Percentiles rank a stretch among this genome's conserved stretches.
Conservation (phyloP, 1,140 invertebrate species). For the Antheraea mylitta region DNA sequence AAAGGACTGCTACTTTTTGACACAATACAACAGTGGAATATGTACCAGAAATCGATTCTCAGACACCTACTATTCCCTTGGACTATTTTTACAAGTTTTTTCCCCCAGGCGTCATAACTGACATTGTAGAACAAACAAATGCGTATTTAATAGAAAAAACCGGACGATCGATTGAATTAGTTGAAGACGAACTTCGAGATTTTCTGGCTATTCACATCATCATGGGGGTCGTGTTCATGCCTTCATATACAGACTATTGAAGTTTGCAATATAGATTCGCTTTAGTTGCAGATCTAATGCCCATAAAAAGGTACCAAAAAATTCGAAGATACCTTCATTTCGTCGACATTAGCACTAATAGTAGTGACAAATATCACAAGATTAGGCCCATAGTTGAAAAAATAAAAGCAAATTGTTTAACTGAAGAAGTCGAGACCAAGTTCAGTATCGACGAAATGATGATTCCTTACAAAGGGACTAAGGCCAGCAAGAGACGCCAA, state of each 20-base stretch:
- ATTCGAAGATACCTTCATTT: conserved; percentile 40
- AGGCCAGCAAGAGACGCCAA: conserved; percentile 30
- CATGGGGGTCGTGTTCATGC: conserved; percentile 34
- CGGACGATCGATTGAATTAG: conserved; percentile 25
- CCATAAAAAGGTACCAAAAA: conserved; percentile 36
- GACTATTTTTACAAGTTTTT: neutral
- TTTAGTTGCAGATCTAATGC: conserved; percentile 34
- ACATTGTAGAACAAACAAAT: conserved; percentile 17
- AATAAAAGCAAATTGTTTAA: conserved; percentile 35
- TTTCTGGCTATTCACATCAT: conserved; percentile 32
- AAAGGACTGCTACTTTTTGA: neutral
- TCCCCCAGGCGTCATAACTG: neutral
- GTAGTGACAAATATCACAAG: conserved; percentile 35
- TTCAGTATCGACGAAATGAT: conserved; percentile 34
- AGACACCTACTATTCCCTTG: neutral
- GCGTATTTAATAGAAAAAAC: conserved; percentile 32
- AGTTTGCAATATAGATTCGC: conserved; percentile 19
- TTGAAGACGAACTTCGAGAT: conserved; percentile 27
- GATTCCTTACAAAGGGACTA: conserved; percentile 31
- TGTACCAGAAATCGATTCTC: neutral
- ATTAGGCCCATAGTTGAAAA: conserved; percentile 32
- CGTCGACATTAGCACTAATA: conserved; percentile 19
- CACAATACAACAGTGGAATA: neutral
- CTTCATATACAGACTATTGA: conserved; percentile 35
- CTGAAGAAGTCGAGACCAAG: conserved; percentile 25